These are phyloP conservation scores for Drosophila fulvimacula DNA, from an alignment of 2,888 invertebrate genomes.

Conservation along the genomic window DNA sequence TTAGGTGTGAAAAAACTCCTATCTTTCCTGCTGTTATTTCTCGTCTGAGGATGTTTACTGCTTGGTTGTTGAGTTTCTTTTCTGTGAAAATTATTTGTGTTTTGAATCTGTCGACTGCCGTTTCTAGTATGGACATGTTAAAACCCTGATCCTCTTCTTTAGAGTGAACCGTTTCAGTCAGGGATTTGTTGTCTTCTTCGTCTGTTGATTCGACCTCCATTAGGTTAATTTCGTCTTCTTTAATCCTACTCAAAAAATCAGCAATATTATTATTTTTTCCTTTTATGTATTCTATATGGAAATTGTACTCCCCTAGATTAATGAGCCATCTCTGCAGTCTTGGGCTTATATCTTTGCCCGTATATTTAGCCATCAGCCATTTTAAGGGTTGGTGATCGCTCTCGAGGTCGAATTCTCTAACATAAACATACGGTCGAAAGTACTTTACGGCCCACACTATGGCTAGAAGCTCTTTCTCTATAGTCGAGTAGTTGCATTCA, in stretches of 20 bases:
- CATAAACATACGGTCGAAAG: not conserved
- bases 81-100: not conserved
- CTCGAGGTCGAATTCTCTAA: not conserved
- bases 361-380: conserved; percentile 1
- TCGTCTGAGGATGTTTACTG: not conserved
- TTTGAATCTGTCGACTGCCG: not conserved
- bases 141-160: not conserved
- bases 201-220: not conserved
- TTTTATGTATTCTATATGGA: conserved; percentile 4
- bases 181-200: not conserved
- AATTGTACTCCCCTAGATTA: not conserved
- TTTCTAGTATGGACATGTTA: not conserved
- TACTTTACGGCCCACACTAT: not conserved
- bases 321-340: not conserved
- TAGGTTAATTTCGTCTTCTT: conserved; percentile 1
- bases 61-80: not conserved
- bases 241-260: not conserved
- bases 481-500: not conserved
- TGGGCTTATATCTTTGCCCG: not conserved
- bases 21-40: not conserved
- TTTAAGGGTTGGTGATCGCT: conserved; percentile 4
- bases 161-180: not conserved
- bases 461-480: not conserved
- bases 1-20: not conserved
- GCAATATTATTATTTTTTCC: not conserved